A percentile compares a stretch with the other conserved stretches of the same genome.
These are phyloP conservation scores for Garra rufa DNA, from an alignment of 2,113 vertebrate genomes.

Conservation along the genomic window DNA sequence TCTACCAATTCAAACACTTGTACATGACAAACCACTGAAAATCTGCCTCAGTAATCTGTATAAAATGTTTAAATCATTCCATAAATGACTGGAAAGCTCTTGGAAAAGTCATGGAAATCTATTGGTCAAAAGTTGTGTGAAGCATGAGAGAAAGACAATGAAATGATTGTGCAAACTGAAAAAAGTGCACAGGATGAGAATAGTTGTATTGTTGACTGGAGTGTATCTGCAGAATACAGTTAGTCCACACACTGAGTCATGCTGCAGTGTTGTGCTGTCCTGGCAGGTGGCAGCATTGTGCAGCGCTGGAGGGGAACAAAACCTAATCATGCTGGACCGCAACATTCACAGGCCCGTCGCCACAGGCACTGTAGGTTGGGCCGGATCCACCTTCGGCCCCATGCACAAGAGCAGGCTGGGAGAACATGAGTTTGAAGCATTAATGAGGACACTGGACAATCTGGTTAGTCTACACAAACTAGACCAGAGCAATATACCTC, in stretches of 20 bases:
- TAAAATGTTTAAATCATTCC: neutral
- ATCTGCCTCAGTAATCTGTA: neutral
- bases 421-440: constrained; percentile 95
- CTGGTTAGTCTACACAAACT: constrained; percentile 69
- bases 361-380: constrained; percentile 88
- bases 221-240: neutral
- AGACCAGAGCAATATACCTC: neutral
- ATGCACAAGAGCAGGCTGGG: constrained; percentile 93
- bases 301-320: constrained; percentile 83
- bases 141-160: neutral
- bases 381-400: constrained; percentile 92
- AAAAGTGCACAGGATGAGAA: neutral
- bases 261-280: neutral
- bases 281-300: constrained; percentile 88
- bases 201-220: neutral
- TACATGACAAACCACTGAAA: neutral
- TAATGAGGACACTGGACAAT: constrained; percentile 98
- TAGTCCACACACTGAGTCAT: neutral
- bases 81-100: neutral
- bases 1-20: too few relatives aligned
- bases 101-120: neutral
- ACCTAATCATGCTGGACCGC: constrained; percentile 90
- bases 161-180: neutral
- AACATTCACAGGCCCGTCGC: constrained; percentile 80
- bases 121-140: neutral